Evolutionary conservation across 2,888 invertebrate genomes (phyloP).

Genomic region (Agonopterix arenella): DNA sequence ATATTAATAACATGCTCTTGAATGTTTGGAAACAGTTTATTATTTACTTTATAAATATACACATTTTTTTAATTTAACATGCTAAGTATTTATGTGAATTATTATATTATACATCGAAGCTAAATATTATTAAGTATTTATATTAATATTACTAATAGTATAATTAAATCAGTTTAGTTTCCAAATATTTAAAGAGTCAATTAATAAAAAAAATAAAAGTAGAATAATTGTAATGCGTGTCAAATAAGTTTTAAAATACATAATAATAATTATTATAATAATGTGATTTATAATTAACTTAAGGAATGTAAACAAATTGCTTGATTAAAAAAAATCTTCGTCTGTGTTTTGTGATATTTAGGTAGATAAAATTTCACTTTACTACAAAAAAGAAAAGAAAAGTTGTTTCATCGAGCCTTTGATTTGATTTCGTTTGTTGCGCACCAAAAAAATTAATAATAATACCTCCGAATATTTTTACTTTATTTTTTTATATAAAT

Average conservation of each 20-base stretch:
- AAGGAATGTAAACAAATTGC: constrained; percentile 19
- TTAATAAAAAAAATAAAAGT: neutral
- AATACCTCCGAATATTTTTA: neutral
- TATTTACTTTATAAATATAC: no score
- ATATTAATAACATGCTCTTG: no score
- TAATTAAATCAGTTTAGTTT: neutral
- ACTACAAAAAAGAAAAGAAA: neutral
- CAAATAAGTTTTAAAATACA: neutral
- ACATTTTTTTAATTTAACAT: no score
- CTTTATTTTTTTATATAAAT: neutral
- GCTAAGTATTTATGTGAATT: no score
- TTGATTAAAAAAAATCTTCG: constrained; percentile 26
- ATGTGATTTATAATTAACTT: neutral
- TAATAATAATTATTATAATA: neutral
- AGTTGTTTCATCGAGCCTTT: neutral
- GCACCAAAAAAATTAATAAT: no score
- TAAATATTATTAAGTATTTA: neutral
- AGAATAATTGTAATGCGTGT: neutral
- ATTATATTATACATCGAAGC: neutral
- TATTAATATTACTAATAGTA: neutral
- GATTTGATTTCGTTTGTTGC: neutral
- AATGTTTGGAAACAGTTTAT: no score
- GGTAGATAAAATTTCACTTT: constrained; percentile 17
- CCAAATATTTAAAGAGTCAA: neutral
- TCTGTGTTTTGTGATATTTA: constrained; percentile 50